Evolutionary conservation across 2,797 vertebrate species (phyloP).

Genomic region (Huso huso): DNA sequence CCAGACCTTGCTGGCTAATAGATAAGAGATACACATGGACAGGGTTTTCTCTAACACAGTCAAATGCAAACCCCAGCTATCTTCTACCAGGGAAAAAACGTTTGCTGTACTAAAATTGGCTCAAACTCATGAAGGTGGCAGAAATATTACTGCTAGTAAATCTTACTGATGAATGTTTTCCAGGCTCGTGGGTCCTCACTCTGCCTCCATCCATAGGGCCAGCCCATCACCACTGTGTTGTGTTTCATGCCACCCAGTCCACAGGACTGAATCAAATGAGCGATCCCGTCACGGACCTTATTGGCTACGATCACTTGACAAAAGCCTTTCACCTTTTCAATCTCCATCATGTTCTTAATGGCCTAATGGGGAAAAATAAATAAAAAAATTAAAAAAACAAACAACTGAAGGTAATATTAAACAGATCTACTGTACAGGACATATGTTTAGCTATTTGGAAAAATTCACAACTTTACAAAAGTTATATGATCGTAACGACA

Average conservation of each 20-base stretch:
- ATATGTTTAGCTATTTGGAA: no score
- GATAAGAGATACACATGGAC: no score
- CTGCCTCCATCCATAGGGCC: constrained; percentile 96
- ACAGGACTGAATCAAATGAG: constrained; percentile 92
- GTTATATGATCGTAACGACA: no score
- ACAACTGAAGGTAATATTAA: neutral
- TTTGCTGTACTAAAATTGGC: no score
- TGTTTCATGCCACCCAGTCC: constrained; percentile 96
- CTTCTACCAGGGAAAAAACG: no score
- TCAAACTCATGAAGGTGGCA: no score
- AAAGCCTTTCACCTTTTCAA: constrained; percentile 94
- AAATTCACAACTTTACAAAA: no score
- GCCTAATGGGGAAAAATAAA: constrained; percentile 58
- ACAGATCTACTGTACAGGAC: no score
- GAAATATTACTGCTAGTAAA: no score
- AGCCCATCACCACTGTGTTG: constrained; percentile 93
- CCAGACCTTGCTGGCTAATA: no score
- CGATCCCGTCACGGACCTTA: constrained; percentile 86
- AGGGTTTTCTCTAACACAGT: no score
- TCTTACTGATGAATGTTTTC: constrained; percentile 96
- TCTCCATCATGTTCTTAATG: constrained; percentile 98
- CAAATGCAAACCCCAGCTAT: no score
- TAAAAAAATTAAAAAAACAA: neutral
- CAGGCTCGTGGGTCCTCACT: constrained; percentile 94
- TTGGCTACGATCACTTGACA: constrained; percentile 89